Evolutionary conservation across 2,888 invertebrate species (phyloP), one percentile per base, ranked within the genome.

Genomic region (Onthophagus sagittarius): DNA sequence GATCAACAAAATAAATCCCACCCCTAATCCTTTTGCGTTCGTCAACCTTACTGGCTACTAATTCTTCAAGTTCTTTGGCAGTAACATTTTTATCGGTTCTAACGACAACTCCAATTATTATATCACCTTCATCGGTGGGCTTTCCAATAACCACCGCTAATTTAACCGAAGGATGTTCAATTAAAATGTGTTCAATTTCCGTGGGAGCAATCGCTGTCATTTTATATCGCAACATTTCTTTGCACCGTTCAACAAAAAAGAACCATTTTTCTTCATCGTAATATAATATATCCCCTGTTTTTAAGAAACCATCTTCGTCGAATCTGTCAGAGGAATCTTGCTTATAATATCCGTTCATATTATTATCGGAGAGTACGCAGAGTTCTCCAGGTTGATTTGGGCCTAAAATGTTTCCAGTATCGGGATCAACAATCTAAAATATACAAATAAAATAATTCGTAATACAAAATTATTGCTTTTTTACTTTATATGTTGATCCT

Each of bases 321-420:
- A 86, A 86, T 0, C 84, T 78, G 33, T 86, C 85, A 9, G 82
- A 82, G 0, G 87, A 87, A 3, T 85, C 86, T 72, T 82, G 76
- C 63, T 85, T 85, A 78, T 87, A 86, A 79, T 88, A 89, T 2
- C 85, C 87, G 83, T 86, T 81, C 77, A 84, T 81, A 13, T 77
- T 64, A 33, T 75, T 76, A 13, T 77, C 76, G 1, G 83, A 86
- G 81, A 86, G 87, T 0, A 89, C 15, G 84, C 88, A 86, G 9
- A 89, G 79, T 77, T 89, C 89, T 9, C 89, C 89, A 1, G 82
- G 80, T 31, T 84, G 78, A 74, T 88, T 85, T 0, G 88, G 85
- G 63, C 87, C 87, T 4, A 82, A 76, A 14, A 86, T 84, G 79
- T 85, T 78, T 73, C 83, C 81, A 0, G 86, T 87, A 13, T 86